Evolutionary conservation across 1,140 invertebrate species (phyloP), one percentile per base, ranked within the genome.

Genomic region (Apis florea): DNA sequence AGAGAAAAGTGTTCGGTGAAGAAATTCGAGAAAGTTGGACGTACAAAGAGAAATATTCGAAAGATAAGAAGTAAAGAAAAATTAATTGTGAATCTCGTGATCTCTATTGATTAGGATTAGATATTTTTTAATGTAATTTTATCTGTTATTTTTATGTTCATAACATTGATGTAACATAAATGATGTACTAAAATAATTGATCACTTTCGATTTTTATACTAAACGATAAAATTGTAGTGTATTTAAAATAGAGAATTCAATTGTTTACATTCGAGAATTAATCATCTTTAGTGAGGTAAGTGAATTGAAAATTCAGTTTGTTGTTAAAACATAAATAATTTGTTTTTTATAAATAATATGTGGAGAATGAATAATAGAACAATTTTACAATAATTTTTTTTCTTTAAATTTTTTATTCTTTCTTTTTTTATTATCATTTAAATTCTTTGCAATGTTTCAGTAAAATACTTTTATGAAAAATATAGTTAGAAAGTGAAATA

Each of bases 1-100:
- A 15, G 74, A 47, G 74, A 77, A 61, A 70, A 70, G 76, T 70
- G 54, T 61, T n/a, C 19, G 47, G 24, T 49, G 54, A 78, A 51
- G 47, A 61, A 61, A 51, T 49, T 56, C 67, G 66, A 78, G 76
- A 78, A 78, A 71, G 76, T 61, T 79, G 47, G 2, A 13, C 11
- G 2, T 56, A 49, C 47, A n/a, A 17, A 24, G 24, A 68, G 54
- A 69, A 17, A 61, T n/a, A 21, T 47, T 70, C 26, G 40, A n/a
- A 13, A 17, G 40, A 61, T 61, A 70, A 59, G 26, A 31, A 13
- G 26, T 0, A 5, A 26, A 15, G 53, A 69, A 31, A 59, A 54
- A 40, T 40, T 40, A 58, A 17, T 10, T 15, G 49, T 11, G 2
- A 54, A 54, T 53, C 24, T 40, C 0, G n/a, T 19, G 31, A 40